A percentile compares a stretch with the other conserved stretches of the same genome.
Conservation (phyloP, 2,888 invertebrate species). For the Stenodema calcarata region DNA sequence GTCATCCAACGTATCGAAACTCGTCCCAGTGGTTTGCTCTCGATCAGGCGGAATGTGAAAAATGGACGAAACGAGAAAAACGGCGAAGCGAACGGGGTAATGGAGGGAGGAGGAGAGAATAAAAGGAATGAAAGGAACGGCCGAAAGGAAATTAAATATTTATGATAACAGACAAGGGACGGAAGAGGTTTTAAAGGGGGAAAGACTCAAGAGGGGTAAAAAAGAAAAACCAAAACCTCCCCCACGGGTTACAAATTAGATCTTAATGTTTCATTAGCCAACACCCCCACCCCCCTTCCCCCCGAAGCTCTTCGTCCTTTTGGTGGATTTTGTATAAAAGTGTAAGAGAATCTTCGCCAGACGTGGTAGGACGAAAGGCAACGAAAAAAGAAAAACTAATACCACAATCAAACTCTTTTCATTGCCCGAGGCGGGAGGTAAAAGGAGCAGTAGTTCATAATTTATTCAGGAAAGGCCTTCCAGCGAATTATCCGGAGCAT, state of each 20-base stretch:
- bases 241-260: slow-evolving; percentile 48
- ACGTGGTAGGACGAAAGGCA: not conserved
- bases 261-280: slow-evolving; percentile 54
- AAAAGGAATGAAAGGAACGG: not conserved
- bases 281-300: not conserved
- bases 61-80: not conserved
- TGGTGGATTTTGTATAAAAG: not conserved
- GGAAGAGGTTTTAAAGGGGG: slow-evolving; percentile 25
- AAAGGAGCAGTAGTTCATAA: slow-evolving; percentile 3
- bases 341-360: not conserved
- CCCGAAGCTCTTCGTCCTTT: not conserved
- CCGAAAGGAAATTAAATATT: slow-evolving; percentile 34
- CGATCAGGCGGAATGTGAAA: too few species aligned
- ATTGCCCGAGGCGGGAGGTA: not conserved
- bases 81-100: not conserved
- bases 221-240: not conserved
- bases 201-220: not conserved
- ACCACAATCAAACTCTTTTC: slow-evolving; percentile 27
- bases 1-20: too few species aligned
- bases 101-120: not conserved
- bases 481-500: slow-evolving; percentile 1
- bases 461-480: slow-evolving; percentile 18
- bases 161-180: slow-evolving; percentile 18
- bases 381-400: not conserved
- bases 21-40: too few species aligned